Conservation (phyloP, 2,888 invertebrate genomes). For the Torymus tubicola region DNA sequence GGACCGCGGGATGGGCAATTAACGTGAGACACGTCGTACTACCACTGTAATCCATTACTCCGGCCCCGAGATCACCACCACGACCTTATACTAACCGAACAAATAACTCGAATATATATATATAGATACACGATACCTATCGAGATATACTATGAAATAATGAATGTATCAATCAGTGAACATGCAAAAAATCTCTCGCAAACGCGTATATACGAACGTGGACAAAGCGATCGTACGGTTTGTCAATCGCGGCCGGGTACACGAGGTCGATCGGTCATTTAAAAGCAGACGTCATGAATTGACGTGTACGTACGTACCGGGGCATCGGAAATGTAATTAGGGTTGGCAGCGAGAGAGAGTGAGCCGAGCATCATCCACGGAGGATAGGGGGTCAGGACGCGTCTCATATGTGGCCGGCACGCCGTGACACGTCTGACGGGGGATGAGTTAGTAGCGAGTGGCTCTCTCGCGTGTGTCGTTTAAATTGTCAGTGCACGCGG, state of each 20-base stretch:
- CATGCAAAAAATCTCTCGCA: too few species aligned
- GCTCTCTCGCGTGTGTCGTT: slow-evolving; percentile 9
- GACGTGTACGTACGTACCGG: neutral
- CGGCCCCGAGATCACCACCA: too few species aligned
- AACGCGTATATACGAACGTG: too few species aligned
- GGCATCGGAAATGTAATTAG: slow-evolving; percentile 26
- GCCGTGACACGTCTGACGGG: slow-evolving; percentile 24
- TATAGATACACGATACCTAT: too few species aligned
- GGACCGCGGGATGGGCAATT: neutral
- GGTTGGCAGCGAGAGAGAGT: neutral
- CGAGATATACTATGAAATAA: too few species aligned
- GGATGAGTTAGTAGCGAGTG: slow-evolving; percentile 13
- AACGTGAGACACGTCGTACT: neutral
- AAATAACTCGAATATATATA: too few species aligned
- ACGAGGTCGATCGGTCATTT: neutral
- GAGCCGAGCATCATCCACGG: neutral
- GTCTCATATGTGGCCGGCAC: slow-evolving; percentile 5
- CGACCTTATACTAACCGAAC: too few species aligned
- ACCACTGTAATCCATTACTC: neutral
- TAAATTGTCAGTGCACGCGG: slow-evolving; percentile 23
- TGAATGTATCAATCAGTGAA: too few species aligned
- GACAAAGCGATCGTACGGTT: too few species aligned
- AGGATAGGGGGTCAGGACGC: slow-evolving; percentile 4
- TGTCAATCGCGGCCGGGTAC: too few species aligned
- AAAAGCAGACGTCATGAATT: slow-evolving; percentile 33